Conservation (phyloP, 37 sponge, comb jelly and placozoan genomes). For the Axinella damicornis region DNA sequence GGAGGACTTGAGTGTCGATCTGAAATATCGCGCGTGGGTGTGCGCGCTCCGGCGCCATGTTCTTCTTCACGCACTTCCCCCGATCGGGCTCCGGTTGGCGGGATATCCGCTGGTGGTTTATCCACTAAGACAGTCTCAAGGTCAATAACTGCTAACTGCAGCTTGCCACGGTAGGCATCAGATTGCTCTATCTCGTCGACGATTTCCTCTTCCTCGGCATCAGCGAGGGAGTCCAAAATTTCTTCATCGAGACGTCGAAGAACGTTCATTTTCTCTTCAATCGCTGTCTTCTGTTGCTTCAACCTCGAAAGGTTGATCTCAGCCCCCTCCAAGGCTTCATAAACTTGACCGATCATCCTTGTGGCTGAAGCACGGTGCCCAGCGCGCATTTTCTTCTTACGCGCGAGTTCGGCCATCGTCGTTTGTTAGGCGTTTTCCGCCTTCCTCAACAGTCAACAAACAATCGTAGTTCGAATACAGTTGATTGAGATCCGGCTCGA, state of each 20-base stretch:
- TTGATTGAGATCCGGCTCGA: no score
- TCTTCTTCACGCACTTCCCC: no score
- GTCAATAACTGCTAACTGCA: not conserved
- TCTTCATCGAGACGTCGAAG: slow-evolving; percentile 5
- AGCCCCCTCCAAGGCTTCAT: no score
- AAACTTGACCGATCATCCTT: not conserved
- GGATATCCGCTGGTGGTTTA: no score
- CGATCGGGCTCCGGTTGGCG: no score
- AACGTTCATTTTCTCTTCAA: not conserved
- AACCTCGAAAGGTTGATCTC: not conserved
- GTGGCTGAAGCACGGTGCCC: not conserved
- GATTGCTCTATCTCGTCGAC: slow-evolving; percentile 13
- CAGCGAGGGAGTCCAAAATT: not conserved
- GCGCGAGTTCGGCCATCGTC: no score
- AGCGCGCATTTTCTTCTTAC: not conserved
- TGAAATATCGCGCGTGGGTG: no score
- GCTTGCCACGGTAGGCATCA: slow-evolving; percentile 9
- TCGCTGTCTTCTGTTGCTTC: not conserved
- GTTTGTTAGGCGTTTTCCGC: no score
- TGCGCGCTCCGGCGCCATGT: no score
- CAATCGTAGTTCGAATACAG: no score
- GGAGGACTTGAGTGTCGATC: no score
- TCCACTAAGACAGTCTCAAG: not conserved
- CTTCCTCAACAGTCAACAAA: no score
- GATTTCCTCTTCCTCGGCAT: slow-evolving; percentile 8